Base-by-base conservation (phyloP, 2,113 vertebrate genomes). In the Monarcha castaneiventris region DNA sequence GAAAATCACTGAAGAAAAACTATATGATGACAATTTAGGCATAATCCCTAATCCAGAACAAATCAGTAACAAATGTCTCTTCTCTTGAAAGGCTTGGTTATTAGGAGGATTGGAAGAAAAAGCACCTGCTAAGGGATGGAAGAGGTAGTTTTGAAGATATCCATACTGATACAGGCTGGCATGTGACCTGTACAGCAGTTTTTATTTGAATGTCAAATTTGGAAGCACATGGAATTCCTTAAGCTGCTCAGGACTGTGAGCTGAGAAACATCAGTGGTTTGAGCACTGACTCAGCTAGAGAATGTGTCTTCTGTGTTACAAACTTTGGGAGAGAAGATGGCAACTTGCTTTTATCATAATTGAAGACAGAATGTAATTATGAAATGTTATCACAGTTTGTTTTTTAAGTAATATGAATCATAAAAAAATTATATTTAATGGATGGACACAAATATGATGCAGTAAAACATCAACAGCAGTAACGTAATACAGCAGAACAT, bases 391-490 rank as follows among this genome's bases (percentile, higher is more conserved):
- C 54, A 78, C 27, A 49, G 22, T 29, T 16, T 52, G 66, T 84
- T 64, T 52, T 17, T 0, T 61, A 68, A 83, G 55, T 93, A 71
- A 85, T 63, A 58, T 94, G 81, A 96, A 79, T 95, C 61, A 93
- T 90, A 29, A 69, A 69, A 2, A 73, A 49, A 89, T 61, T 61
- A n/a, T 81, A 63, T 93, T 90, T 41, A 32, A 39, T 84, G 77
- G n/a, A 67, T 82, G 61, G 68, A 69, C 0, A 6, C 71, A 79
- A 91, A 54, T 43, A 84, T 49, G 64, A 61, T 81, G 19, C 54
- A 89, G 74, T 78, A 76, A 67, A 96, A 92, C 54, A 93, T 87
- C 62, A 91, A 52, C 61, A 95, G 20, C 46, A 79, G 39, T 88
- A 93, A 93, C 0, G 3, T 74, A 76, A 83, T 77, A 61, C 32